Percentiles rank a stretch among this genome's conserved stretches.
phyloP scores from a whole-genome alignment of 2,113 vertebrate species.

The Formicarius rufipectus region DNA sequence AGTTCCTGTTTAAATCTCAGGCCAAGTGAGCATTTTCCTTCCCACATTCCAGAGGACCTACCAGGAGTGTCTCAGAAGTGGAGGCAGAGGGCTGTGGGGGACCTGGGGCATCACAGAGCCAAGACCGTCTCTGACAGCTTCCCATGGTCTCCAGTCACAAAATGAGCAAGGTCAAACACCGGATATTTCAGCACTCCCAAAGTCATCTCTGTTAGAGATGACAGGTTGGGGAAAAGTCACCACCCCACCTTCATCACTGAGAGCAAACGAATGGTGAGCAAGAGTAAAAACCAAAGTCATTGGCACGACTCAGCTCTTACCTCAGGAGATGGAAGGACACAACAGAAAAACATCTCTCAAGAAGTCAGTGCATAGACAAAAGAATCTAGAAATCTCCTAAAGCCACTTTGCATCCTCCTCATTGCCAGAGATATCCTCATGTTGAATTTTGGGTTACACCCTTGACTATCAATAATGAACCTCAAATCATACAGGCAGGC shows the following conservation, averaged over 20 bases:
- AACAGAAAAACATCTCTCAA: not conserved
- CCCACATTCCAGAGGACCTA: not conserved
- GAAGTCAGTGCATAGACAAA: not conserved
- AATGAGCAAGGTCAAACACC: not conserved
- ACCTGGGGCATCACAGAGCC: not conserved
- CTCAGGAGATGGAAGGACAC: not conserved
- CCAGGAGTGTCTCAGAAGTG: not conserved
- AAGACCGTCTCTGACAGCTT: not conserved
- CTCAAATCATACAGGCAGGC: not conserved
- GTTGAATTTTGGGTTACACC: not conserved
- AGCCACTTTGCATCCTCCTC: not conserved
- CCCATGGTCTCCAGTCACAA: not conserved
- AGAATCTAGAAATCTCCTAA: not conserved
- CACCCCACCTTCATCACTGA: not conserved
- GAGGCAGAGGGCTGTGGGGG: fast-evolving
- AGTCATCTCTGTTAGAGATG: not conserved
- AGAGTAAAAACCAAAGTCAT: not conserved
- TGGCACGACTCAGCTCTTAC: not conserved
- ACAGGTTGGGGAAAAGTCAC: not conserved
- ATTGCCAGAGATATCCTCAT: not conserved
- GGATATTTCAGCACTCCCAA: fast-evolving
- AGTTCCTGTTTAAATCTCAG: not conserved
- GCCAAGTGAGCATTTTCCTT: not conserved
- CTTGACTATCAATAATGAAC: not conserved
- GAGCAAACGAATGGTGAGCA: not conserved